Conservation (phyloP, 1,140 invertebrate genomes). For the Aphaenogaster floridana region DNA sequence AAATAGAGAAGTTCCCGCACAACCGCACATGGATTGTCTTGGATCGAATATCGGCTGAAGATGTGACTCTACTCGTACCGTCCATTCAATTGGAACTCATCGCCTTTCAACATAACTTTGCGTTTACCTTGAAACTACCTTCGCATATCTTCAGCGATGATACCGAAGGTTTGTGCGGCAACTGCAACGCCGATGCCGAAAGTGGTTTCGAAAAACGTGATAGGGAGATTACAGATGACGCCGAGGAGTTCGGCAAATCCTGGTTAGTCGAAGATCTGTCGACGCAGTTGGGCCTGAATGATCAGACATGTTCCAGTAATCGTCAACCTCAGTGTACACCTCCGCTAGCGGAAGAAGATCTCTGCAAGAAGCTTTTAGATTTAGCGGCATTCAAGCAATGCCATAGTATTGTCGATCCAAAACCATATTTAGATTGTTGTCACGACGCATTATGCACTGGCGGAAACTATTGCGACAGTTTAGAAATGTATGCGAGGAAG, state of each 20-base stretch:
- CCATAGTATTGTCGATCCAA: slow-evolving; percentile 90
- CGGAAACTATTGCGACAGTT: slow-evolving; percentile 88
- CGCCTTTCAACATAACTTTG: slow-evolving; percentile 85
- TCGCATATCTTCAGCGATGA: slow-evolving; percentile 91
- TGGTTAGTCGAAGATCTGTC: slow-evolving; percentile 88
- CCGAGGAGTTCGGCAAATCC: slow-evolving; percentile 88
- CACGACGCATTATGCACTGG: slow-evolving; percentile 89
- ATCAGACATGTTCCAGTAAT: slow-evolving; percentile 75
- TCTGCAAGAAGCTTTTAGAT: slow-evolving; percentile 90
- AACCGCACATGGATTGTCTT: slow-evolving; percentile 84
- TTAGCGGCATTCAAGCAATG: slow-evolving; percentile 90
- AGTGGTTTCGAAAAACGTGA: slow-evolving; percentile 89
- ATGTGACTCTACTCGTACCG: slow-evolving; percentile 85
- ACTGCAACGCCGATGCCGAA: slow-evolving; percentile 90
- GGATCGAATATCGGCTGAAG: slow-evolving; percentile 78
- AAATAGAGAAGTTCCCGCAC: slow-evolving; percentile 79
- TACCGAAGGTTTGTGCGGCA: slow-evolving; percentile 93
- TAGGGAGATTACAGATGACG: slow-evolving; percentile 80
- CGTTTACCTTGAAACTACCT: slow-evolving; percentile 89
- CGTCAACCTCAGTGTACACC: slow-evolving; percentile 84
- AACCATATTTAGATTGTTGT: slow-evolving; percentile 90
- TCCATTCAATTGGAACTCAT: slow-evolving; percentile 84
- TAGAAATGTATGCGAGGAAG: slow-evolving; percentile 92
- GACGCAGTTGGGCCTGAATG: slow-evolving; percentile 68
- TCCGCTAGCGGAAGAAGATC: slow-evolving; percentile 87